A percentile compares a stretch with the other conserved stretches of the same genome.
These are phyloP conservation scores for Leucania comma DNA, from an alignment of 2,888 invertebrate genomes.

Conservation along the genomic window DNA sequence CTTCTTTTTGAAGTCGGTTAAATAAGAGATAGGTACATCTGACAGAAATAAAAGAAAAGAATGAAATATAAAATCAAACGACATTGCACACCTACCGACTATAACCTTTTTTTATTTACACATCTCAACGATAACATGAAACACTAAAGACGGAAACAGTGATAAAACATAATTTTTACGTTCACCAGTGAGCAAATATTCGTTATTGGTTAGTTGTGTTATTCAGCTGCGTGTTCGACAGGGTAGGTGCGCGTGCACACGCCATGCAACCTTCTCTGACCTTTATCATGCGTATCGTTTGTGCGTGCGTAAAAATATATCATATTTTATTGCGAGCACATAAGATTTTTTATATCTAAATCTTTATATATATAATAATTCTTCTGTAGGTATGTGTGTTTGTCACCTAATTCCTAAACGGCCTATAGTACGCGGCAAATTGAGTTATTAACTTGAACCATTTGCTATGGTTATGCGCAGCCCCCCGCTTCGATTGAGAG, in stretches of 20 bases:
- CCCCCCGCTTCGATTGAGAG: too few relatives aligned
- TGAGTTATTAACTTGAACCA: too few relatives aligned
- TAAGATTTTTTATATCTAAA: conserved; percentile 40
- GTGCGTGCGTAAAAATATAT: conserved; percentile 49
- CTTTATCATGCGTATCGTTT: conserved; percentile 52
- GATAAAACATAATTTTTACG: conserved; percentile 25
- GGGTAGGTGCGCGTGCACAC: conserved; percentile 25
- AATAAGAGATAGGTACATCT: too few relatives aligned
- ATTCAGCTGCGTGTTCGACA: conserved; percentile 26
- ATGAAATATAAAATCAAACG: too few relatives aligned
- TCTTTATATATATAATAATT: too few relatives aligned
- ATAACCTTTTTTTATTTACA: conserved; percentile 12
- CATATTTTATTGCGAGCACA: conserved; percentile 36
- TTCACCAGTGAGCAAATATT: conserved; percentile 11
- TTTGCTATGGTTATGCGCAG: too few relatives aligned
- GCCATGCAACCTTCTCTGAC: conserved; percentile 43
- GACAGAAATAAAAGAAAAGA: too few relatives aligned
- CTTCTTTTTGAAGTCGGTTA: too few relatives aligned
- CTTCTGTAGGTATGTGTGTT: too few relatives aligned
- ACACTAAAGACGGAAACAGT: conserved; percentile 9
- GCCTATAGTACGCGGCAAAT: too few relatives aligned
- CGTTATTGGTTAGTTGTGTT: conserved; percentile 31
- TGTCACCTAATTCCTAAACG: too few relatives aligned
- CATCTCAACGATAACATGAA: background rate
- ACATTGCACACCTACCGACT: too few relatives aligned